Percentiles rank a stretch among this genome's conserved stretches.
These are phyloP conservation scores for Pseudochaenichthys georgianus DNA, from an alignment of 2,797 vertebrate species.

Conservation along the genomic window DNA sequence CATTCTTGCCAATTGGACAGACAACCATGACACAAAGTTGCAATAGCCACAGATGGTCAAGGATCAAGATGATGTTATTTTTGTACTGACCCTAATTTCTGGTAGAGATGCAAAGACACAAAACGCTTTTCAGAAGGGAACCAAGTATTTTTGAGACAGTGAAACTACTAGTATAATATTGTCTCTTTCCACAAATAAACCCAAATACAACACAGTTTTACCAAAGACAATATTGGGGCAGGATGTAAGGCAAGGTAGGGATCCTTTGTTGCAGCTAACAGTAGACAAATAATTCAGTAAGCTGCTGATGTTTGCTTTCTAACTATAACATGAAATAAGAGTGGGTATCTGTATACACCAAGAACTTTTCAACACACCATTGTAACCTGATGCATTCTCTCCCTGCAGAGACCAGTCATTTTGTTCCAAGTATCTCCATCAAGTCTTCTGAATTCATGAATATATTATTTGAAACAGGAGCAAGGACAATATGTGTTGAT, in stretches of 20 bases:
- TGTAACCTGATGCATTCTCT: background rate
- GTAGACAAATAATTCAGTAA: background rate
- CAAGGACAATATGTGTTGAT: slow-evolving; percentile 51
- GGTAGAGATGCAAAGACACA: background rate
- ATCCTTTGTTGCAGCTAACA: background rate
- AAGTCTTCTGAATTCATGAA: slow-evolving; percentile 9
- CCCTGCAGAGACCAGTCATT: slow-evolving; percentile 2
- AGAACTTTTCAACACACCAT: background rate
- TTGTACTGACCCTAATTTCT: background rate
- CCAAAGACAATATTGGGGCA: background rate
- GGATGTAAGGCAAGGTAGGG: background rate
- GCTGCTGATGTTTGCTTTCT: slow-evolving; percentile 6
- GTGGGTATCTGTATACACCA: background rate
- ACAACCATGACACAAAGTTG: slow-evolving; percentile 17
- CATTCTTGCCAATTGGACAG: slow-evolving; percentile 13
- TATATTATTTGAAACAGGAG: slow-evolving; percentile 36
- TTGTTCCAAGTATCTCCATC: background rate
- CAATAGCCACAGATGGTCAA: slow-evolving; percentile 1
- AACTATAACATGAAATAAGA: background rate
- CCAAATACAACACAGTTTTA: background rate
- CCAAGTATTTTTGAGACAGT: background rate
- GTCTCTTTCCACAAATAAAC: background rate
- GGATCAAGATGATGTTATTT: slow-evolving; percentile 11
- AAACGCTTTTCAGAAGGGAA: background rate
- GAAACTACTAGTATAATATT: background rate